phyloP scores from a whole-genome alignment of 1,140 invertebrate genomes.

The Drosophila malerkotliana region DNA sequence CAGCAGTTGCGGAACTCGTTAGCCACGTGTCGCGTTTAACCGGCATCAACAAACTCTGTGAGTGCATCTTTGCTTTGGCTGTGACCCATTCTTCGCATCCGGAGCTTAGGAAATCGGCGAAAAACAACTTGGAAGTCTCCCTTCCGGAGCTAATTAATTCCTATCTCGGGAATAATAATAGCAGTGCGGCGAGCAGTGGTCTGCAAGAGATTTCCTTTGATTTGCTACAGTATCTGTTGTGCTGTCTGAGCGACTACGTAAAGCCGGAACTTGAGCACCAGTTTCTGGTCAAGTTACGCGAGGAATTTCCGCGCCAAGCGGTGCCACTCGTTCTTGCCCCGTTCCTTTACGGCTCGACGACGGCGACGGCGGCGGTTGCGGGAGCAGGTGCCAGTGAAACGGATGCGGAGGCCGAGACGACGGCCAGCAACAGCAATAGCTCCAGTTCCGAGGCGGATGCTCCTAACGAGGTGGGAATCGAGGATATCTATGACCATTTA shows the following conservation, averaged over 20 bases:
- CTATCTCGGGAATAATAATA: conserved; percentile 89
- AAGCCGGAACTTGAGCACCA: conserved; percentile 90
- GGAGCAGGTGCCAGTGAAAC: conserved; percentile 49
- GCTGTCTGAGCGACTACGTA: conserved; percentile 85
- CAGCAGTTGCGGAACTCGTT: conserved; percentile 89
- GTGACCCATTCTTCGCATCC: conserved; percentile 91
- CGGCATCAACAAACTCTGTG: conserved; percentile 93
- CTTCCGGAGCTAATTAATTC: conserved; percentile 93
- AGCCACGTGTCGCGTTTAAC: conserved; percentile 92
- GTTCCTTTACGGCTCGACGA: conserved; percentile 87
- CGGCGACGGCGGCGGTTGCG: conserved; percentile 39
- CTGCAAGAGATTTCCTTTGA: conserved; percentile 94
- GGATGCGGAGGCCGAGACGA: conserved; percentile 69
- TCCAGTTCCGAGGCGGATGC: conserved; percentile 63
- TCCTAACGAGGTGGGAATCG: conserved; percentile 79
- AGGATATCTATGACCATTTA: conserved; percentile 83
- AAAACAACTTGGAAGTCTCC: conserved; percentile 91
- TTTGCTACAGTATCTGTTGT: conserved; percentile 93
- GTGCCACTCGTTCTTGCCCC: conserved; percentile 95
- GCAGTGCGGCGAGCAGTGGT: conserved; percentile 90
- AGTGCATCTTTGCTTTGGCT: conserved; percentile 94
- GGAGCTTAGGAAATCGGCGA: conserved; percentile 89
- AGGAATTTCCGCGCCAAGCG: conserved; percentile 94
- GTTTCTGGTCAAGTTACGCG: conserved; percentile 91
- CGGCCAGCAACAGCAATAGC: conserved; percentile 50